A percentile compares a stretch with the other conserved stretches of the same genome.
These are phyloP conservation scores for Limnothrissa miodon DNA, from an alignment of 2,113 vertebrate species.

Conservation along the genomic window DNA sequence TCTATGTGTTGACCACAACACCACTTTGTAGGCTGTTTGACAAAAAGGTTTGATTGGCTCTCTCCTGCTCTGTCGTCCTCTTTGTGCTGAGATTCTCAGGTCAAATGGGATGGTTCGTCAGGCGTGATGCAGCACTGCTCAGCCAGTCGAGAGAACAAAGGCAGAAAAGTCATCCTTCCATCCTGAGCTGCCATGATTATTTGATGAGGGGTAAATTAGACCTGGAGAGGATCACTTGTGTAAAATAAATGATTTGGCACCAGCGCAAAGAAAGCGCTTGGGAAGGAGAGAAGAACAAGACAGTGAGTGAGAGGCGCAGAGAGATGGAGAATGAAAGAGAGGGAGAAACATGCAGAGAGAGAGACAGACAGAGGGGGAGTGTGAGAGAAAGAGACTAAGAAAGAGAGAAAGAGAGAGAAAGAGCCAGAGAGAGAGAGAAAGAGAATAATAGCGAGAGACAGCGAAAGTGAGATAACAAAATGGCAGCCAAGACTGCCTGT, in stretches of 20 bases:
- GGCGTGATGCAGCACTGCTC: neutral
- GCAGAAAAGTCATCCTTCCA: neutral
- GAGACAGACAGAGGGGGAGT: neutral
- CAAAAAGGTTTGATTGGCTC: neutral
- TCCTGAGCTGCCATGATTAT: constrained; percentile 7
- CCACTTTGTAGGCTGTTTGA: neutral
- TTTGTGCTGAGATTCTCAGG: neutral
- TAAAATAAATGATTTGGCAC: constrained; percentile 6
- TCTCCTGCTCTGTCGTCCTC: neutral
- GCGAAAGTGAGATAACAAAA: neutral
- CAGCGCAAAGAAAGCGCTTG: neutral
- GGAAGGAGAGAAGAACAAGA: neutral
- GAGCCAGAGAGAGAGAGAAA: neutral
- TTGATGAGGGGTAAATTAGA: constrained; percentile 6
- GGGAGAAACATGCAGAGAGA: neutral
- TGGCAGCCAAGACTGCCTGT: neutral
- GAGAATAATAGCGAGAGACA: neutral
- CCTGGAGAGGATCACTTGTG: constrained; percentile 5
- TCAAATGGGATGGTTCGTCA: constrained; percentile 4
- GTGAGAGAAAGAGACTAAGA: neutral
- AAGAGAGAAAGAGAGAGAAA: neutral
- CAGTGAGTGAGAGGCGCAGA: neutral
- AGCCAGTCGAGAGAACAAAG: neutral
- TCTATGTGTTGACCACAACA: neutral
- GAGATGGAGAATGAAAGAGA: neutral